phyloP scores from a whole-genome alignment of 2,797 vertebrate genomes.

The Staurois parvus region DNA sequence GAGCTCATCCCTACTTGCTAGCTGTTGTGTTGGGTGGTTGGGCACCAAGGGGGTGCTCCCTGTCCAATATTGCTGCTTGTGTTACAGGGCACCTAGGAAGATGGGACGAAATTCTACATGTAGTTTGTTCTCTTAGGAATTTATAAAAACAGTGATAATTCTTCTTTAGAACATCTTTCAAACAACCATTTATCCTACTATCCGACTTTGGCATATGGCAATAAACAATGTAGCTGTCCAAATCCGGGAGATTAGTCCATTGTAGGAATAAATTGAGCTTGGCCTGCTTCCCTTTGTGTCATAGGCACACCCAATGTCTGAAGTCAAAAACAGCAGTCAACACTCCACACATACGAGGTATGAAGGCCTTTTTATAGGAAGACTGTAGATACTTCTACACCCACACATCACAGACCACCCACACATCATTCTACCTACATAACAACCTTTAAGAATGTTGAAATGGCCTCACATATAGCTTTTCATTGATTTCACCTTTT shows the following conservation, averaged over 20 bases:
- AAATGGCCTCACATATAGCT: background rate
- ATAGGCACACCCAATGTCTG: background rate
- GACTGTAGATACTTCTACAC: background rate
- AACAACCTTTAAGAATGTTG: background rate
- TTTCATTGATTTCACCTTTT: background rate
- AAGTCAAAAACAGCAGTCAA: background rate
- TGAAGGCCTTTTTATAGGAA: background rate
- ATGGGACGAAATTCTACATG: too few relatives aligned
- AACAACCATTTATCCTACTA: background rate
- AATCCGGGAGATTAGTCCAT: background rate
- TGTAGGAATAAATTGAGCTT: slow-evolving; percentile 13
- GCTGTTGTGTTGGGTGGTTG: too few relatives aligned
- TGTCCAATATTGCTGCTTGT: too few relatives aligned
- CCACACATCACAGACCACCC: background rate
- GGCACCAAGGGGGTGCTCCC: too few relatives aligned
- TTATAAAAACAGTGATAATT: too few relatives aligned
- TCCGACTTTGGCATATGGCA: background rate
- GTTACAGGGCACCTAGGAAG: too few relatives aligned
- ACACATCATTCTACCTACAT: background rate
- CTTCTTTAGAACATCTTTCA: background rate
- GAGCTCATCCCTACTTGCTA: too few relatives aligned
- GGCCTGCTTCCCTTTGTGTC: background rate
- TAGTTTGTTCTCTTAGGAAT: too few relatives aligned
- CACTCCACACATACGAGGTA: too few relatives aligned
- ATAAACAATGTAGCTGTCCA: slow-evolving; percentile 4